Evolutionary conservation across 2,113 vertebrate genomes (phyloP).

Genomic region (Tenebrosternarchus preto): DNA sequence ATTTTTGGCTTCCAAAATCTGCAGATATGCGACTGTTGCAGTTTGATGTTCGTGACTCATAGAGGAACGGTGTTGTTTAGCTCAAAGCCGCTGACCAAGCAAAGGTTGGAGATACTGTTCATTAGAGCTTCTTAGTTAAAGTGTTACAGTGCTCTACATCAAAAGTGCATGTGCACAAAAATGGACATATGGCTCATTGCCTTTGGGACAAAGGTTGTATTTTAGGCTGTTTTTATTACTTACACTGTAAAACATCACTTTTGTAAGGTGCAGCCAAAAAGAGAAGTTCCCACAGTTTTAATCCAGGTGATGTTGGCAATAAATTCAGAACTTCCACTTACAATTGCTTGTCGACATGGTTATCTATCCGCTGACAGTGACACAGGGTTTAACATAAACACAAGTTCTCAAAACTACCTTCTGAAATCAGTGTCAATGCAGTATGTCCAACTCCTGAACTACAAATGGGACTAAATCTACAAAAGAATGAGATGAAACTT

Average conservation of each 20-base stretch:
- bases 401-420: background rate
- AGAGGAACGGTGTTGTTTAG: conserved; percentile 2
- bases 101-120: background rate
- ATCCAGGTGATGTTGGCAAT: background rate
- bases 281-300: background rate
- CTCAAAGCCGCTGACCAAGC: background rate
- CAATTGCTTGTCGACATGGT: background rate
- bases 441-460: background rate
- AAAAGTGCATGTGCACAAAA: background rate
- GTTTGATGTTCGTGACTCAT: conserved; percentile 24
- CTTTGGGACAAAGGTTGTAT: background rate
- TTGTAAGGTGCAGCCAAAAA: background rate
- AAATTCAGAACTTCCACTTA: background rate
- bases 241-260: background rate
- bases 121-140: background rate
- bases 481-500: no score
- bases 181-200: background rate
- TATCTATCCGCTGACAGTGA: background rate
- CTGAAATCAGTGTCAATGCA: background rate
- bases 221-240: background rate
- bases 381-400: background rate
- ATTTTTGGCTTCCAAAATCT: conserved; percentile 9
- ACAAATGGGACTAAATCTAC: no score
- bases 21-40: conserved; percentile 2
- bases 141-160: background rate